Evolutionary conservation across 2,797 vertebrate genomes (phyloP).

Genomic region (Heterohyrax brucei): DNA sequence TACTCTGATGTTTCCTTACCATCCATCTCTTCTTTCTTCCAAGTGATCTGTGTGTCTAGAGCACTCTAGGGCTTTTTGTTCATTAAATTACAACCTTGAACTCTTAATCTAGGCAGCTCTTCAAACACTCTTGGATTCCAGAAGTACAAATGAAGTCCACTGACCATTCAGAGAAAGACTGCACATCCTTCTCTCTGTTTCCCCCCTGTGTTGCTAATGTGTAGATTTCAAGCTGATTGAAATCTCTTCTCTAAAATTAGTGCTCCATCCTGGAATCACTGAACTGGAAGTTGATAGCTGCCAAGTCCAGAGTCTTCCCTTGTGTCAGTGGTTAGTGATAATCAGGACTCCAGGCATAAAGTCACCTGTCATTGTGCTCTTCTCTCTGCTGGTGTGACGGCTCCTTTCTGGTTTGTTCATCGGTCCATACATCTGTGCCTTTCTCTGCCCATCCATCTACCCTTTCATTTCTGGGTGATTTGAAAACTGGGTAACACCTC

Average conservation of each 20-base stretch:
- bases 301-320: background rate
- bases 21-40: background rate
- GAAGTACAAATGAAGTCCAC: background rate
- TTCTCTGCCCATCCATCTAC: rapidly evolving
- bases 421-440: rapidly evolving
- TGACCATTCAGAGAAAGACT: background rate
- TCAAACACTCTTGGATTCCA: background rate
- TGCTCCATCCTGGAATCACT: background rate
- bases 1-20: background rate
- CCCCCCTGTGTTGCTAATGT: background rate
- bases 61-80: background rate
- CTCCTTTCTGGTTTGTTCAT: background rate
- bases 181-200: background rate
- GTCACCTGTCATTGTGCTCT: background rate
- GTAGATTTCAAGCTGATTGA: background rate
- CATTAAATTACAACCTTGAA: background rate
- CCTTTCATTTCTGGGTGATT: background rate
- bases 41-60: background rate
- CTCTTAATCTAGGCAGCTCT: background rate
- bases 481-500: slow-evolving; percentile 24
- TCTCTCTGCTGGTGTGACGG: rapidly evolving
- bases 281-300: background rate
- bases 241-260: background rate
- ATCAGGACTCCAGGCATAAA: background rate
- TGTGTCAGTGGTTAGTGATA: background rate